These are phyloP conservation scores for Therioaphis trifolii DNA, from an alignment of 2,888 invertebrate species.

Conservation along the genomic window DNA sequence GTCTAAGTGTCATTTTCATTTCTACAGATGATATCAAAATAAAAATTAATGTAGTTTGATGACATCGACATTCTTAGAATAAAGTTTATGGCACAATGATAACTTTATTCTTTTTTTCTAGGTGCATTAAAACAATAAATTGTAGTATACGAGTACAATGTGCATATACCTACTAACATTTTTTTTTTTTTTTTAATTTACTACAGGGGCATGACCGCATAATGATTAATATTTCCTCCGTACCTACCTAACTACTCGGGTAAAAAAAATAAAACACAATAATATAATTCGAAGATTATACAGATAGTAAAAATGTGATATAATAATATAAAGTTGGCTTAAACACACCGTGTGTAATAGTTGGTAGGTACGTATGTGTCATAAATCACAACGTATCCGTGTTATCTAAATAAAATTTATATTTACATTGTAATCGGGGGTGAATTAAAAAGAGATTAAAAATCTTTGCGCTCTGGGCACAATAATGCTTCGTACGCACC, in stretches of 20 bases:
- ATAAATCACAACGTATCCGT: background rate
- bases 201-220: no score
- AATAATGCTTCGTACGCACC: background rate
- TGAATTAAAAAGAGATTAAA: background rate
- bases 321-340: background rate
- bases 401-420: background rate
- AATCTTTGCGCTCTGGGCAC: background rate
- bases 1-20: slow-evolving; percentile 8
- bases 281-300: background rate
- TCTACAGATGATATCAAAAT: background rate
- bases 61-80: background rate
- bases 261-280: background rate
- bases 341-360: background rate
- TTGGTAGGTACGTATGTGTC: no score
- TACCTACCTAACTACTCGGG: background rate
- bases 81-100: background rate
- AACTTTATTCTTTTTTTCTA: background rate
- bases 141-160: no score
- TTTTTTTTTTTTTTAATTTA: no score
- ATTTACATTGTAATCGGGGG: background rate
- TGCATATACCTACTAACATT: no score
- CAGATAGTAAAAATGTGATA: background rate
- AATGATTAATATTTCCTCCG: background rate
- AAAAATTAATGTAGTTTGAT: background rate
- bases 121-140: no score